A percentile compares a stretch with the other conserved stretches of the same genome.
Evolutionary conservation across 2,888 invertebrate genomes (phyloP).

Genomic region (Erebia ligea): DNA sequence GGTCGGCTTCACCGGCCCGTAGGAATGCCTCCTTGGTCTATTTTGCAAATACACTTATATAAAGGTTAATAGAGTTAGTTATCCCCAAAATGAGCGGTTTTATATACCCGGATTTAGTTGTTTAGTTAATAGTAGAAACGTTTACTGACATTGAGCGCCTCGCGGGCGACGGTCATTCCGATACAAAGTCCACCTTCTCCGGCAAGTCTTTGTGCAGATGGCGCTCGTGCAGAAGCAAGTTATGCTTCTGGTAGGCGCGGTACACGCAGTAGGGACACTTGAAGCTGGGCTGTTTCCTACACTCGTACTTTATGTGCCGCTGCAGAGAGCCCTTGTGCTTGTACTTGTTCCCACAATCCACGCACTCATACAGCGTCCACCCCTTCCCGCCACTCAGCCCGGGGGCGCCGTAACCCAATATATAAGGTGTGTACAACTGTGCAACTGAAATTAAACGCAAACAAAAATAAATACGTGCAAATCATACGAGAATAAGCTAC

Average conservation of each 20-base stretch:
- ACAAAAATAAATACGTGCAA: constrained; percentile 80
- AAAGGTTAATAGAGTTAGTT: constrained; percentile 31
- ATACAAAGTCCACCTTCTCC: constrained; percentile 80
- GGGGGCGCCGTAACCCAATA: constrained; percentile 78
- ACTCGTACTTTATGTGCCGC: constrained; percentile 90
- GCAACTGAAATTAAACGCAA: constrained; percentile 82
- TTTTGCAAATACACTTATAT: background rate
- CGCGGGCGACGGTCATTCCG: constrained; percentile 71
- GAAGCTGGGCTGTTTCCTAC: constrained; percentile 87
- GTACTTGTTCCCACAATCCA: constrained; percentile 91
- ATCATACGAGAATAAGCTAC: constrained; percentile 60
- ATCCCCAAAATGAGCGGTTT: constrained; percentile 16
- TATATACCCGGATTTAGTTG: constrained; percentile 32
- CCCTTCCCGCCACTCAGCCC: constrained; percentile 75
- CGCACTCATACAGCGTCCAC: constrained; percentile 84
- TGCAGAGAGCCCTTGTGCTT: constrained; percentile 90
- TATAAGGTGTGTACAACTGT: constrained; percentile 82
- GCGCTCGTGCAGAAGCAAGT: constrained; percentile 81
- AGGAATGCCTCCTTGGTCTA: background rate
- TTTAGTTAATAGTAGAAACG: constrained; percentile 40
- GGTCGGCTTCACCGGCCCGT: background rate
- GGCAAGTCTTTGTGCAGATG: constrained; percentile 81
- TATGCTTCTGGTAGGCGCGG: constrained; percentile 86
- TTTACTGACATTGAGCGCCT: constrained; percentile 69
- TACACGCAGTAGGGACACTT: constrained; percentile 87